These are phyloP conservation scores for Sciurus niger DNA, from an alignment of 2,113 vertebrate species.

Conservation along the genomic window DNA sequence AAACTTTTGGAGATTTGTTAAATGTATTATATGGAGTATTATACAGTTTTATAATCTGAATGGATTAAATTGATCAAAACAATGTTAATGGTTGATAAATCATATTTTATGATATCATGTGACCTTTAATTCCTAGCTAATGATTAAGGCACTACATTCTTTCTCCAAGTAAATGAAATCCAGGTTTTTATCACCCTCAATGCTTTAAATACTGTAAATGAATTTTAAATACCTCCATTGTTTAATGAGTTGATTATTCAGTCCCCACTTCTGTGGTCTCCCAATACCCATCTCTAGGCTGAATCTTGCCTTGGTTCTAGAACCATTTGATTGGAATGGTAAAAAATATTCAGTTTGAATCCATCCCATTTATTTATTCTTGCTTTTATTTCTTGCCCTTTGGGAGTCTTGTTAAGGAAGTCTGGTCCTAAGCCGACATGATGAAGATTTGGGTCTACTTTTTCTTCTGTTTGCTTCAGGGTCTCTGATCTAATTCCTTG, in stretches of 20 bases:
- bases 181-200: background rate
- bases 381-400: too few species aligned
- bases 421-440: too few species aligned
- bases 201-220: conserved; percentile 1
- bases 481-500: too few species aligned
- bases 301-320: background rate
- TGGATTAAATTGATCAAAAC: background rate
- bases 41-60: background rate
- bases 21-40: background rate
- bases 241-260: background rate
- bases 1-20: conserved; percentile 3
- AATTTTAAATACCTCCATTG: background rate
- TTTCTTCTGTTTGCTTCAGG: too few species aligned
- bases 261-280: background rate
- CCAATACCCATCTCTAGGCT: background rate
- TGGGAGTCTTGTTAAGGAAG: too few species aligned
- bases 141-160: background rate
- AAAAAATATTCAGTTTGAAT: background rate
- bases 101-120: background rate
- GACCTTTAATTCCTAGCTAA: background rate
- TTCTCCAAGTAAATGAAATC: conserved; percentile 31
- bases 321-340: background rate
- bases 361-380: too few species aligned
- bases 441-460: too few species aligned
- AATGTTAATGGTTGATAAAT: background rate